Percentiles rank a stretch among this genome's conserved stretches.
These are phyloP conservation scores for Rhyacophila evoluta DNA, from an alignment of 2,888 invertebrate genomes.

Conservation along the genomic window DNA sequence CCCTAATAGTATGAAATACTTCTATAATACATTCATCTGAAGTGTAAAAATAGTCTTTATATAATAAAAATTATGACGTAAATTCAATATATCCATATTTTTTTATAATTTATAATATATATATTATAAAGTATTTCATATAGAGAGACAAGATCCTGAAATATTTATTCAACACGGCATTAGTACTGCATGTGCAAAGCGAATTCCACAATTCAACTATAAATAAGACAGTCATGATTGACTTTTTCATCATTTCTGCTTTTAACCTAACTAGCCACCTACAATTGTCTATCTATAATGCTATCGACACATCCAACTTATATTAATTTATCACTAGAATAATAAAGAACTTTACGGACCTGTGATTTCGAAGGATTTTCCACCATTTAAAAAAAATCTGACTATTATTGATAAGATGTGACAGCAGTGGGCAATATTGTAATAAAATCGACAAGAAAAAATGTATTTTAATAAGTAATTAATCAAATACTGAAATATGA, in stretches of 20 bases:
- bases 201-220: constrained; percentile 47
- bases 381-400: too few relatives aligned
- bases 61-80: constrained; percentile 48
- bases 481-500: too few relatives aligned
- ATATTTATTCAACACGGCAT: constrained; percentile 43
- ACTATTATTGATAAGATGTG: too few relatives aligned
- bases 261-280: constrained; percentile 52
- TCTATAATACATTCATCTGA: constrained; percentile 49
- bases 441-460: not conserved
- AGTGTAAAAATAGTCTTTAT: constrained; percentile 54
- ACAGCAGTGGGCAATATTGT: not conserved
- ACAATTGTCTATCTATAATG: constrained; percentile 53
- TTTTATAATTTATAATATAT: constrained; percentile 39
- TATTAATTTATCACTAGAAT: constrained; percentile 47
- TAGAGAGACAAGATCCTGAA: constrained; percentile 37
- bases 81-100: constrained; percentile 46
- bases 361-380: not conserved
- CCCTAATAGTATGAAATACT: constrained; percentile 36
- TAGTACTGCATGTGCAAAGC: constrained; percentile 48
- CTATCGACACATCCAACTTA: constrained; percentile 52
- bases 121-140: constrained; percentile 44
- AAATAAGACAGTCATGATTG: constrained; percentile 39
- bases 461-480: too few relatives aligned
- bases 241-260: constrained; percentile 31
- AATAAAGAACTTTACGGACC: constrained; percentile 34